Evolutionary conservation across 2,113 vertebrate genomes (phyloP), one percentile per base, ranked within the genome.

Genomic region (Xenus cinereus): DNA sequence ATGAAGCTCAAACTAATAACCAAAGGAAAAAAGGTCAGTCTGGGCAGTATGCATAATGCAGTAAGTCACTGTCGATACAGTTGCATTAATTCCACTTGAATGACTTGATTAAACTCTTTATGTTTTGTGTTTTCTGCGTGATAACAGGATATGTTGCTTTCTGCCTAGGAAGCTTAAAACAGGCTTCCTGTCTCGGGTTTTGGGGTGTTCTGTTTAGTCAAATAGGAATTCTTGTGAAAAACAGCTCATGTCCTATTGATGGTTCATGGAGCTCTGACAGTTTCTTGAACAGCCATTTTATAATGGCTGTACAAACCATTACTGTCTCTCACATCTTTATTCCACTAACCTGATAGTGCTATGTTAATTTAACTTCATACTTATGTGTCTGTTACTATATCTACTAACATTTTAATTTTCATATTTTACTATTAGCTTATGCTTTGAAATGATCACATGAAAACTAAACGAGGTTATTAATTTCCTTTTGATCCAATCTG

Each of bases 11-110:
- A 43, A 97, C 92, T 75, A 97, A 96, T 93, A 95, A 93, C 87
- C 98, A 99, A 90, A 99, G 98, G 96, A 99, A 98, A 95, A 99
- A 98, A 98, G 99, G 99, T 98, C 56, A 82, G 97, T 96, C 23
- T 53, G 30, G 57, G 32, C n/a, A 12, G 28, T 67, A 4, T 22
- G 53, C 51, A 0, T 35, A 73, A 46, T 80, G 26, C n/a, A 71
- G 0, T 18, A 87, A 75, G 50, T 74, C 68, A 35, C 35, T 22
- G 14, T 26, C 81, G 76, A 51, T 93, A n/a, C 24, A 41, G 37
- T 54, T 57, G 13, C 7, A 12, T 63, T 10, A 1, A 64, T 50
- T 90, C 39, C 71, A 73, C 14, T 7, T 32, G 48, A n/a, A 39
- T 60, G 46, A 24, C 77, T 82, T 14, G 12, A 46, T 81, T 12